Conservation (phyloP, 2,113 vertebrate genomes). For the Furnarius figulus region DNA sequence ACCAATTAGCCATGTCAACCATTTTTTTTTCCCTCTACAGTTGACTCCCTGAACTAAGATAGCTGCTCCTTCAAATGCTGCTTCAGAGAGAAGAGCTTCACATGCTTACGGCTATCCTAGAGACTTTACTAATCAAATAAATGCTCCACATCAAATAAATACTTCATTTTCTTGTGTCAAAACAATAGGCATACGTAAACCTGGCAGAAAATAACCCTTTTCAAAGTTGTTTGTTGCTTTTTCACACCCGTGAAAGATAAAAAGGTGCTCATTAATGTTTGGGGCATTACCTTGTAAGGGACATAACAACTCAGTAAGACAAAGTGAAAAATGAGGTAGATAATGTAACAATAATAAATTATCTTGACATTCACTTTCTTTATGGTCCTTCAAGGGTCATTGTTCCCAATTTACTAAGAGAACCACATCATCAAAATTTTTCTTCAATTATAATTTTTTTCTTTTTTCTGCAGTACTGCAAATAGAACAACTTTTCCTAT, state of each 20-base stretch:
- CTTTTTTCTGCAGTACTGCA: constrained; percentile 50
- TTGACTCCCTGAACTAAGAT: neutral
- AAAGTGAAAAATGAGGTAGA: constrained; percentile 80
- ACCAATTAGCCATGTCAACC: neutral
- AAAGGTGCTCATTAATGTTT: constrained; percentile 70
- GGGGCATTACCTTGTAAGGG: constrained; percentile 67
- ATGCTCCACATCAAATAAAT: neutral
- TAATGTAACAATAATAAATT: constrained; percentile 87
- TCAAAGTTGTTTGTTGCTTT: constrained; percentile 11
- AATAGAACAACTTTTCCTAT: constrained; percentile 70
- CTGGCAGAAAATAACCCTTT: neutral
- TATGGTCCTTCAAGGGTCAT: constrained; percentile 88
- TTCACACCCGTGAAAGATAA: neutral
- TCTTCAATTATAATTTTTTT: constrained; percentile 82
- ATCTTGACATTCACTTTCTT: constrained; percentile 87
- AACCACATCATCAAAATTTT: constrained; percentile 85
- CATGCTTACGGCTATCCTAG: neutral
- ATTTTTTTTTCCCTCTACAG: neutral
- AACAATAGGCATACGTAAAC: neutral
- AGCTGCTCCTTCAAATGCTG: neutral
- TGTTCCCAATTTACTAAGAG: constrained; percentile 87
- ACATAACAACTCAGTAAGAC: constrained; percentile 74
- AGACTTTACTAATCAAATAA: neutral
- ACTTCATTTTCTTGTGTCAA: neutral
- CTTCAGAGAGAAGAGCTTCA: neutral